phyloP scores from a whole-genome alignment of 1,140 invertebrate genomes.

The Dinoponera quadriceps region DNA sequence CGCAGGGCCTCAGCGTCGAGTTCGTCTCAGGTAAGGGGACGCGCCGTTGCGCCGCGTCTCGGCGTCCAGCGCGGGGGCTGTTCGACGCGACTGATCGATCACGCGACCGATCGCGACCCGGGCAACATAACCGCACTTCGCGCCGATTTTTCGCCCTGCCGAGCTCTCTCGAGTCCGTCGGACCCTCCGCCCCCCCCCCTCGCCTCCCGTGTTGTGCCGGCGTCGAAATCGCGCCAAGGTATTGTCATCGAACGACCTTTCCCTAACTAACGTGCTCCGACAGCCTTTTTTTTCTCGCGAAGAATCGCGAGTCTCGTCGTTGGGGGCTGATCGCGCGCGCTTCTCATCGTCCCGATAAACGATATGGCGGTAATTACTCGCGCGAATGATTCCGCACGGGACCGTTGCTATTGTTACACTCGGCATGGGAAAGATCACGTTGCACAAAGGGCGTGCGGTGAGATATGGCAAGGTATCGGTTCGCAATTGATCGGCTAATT shows the following conservation, averaged over 20 bases:
- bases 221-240: too few species aligned
- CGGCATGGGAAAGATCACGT: background rate
- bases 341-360: background rate
- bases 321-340: background rate
- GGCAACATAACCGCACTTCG: conserved; percentile 77
- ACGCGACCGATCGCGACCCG: conserved; percentile 60
- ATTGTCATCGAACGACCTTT: too few species aligned
- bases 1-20: conserved; percentile 91
- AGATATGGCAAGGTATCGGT: conserved; percentile 17
- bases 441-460: background rate
- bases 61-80: conserved; percentile 71
- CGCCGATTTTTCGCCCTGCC: background rate
- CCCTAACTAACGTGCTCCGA: too few species aligned
- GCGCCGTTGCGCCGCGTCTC: conserved; percentile 6
- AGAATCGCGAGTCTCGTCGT: too few species aligned
- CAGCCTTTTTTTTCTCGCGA: background rate
- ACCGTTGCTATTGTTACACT: conserved; percentile 1
- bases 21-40: conserved; percentile 86
- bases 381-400: background rate
- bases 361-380: background rate
- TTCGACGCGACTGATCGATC: conserved; percentile 57
- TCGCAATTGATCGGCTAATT: background rate
- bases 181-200: too few species aligned
- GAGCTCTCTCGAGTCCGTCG: too few species aligned
- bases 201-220: background rate